A percentile compares a stretch with the other conserved stretches of the same genome.
Evolutionary conservation across 2,797 vertebrate genomes (phyloP).

Genomic region (Periparus ater): DNA sequence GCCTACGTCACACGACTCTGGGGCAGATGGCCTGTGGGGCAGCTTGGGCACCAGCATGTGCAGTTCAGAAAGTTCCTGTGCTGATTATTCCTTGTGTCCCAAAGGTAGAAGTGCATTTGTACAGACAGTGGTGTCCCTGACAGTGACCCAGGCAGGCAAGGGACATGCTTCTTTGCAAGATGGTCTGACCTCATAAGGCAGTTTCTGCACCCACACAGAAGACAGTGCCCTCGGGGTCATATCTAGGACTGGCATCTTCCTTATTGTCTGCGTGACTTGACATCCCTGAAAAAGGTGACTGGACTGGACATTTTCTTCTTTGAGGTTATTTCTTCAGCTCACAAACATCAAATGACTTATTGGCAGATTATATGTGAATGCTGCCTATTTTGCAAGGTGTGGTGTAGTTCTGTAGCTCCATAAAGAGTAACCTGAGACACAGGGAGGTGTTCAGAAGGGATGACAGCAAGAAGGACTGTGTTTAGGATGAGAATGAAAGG

Average conservation of each 20-base stretch:
- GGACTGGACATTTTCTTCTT: background rate
- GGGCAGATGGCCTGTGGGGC: background rate
- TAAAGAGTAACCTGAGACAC: background rate
- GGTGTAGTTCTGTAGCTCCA: background rate
- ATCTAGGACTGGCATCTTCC: background rate
- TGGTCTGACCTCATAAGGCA: background rate
- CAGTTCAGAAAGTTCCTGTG: background rate
- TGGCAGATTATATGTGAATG: background rate
- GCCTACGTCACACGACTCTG: accelerated
- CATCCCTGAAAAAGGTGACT: background rate
- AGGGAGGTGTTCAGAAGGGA: background rate
- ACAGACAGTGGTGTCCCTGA: background rate
- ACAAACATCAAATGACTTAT: background rate
- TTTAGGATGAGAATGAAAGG: background rate
- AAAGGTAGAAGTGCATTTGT: background rate
- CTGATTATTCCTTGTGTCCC: background rate
- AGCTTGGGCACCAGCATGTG: background rate
- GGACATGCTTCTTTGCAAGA: background rate
- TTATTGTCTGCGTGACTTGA: background rate
- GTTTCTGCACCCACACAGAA: background rate
- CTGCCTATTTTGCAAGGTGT: background rate
- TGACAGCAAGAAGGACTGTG: background rate
- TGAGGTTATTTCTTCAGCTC: background rate
- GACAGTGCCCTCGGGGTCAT: background rate
- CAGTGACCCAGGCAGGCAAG: background rate